These are phyloP conservation scores for Strix aluco DNA, from an alignment of 2,113 vertebrate genomes.

Conservation along the genomic window DNA sequence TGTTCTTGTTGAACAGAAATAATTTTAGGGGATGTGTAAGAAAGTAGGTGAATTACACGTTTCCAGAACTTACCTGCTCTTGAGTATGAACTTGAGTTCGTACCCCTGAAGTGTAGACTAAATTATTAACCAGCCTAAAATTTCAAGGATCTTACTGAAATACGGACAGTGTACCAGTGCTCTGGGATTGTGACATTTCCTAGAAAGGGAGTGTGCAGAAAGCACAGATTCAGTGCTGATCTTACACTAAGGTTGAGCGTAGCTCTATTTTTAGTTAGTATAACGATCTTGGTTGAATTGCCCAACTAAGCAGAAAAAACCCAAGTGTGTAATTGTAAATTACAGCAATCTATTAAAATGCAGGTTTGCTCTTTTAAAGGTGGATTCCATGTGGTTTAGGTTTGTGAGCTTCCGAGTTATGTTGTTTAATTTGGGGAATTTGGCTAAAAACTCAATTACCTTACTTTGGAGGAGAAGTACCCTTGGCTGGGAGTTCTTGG, in stretches of 20 bases:
- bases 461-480: background rate
- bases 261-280: background rate
- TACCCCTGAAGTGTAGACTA: background rate
- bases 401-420: background rate
- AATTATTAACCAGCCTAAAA: background rate
- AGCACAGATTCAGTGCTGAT: accelerated
- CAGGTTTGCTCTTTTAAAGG: background rate
- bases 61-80: background rate
- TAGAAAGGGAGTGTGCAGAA: background rate
- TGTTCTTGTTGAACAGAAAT: background rate
- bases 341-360: background rate
- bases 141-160: background rate
- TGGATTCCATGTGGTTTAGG: accelerated
- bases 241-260: accelerated
- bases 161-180: background rate
- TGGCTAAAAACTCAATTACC: background rate
- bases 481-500: background rate
- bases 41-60: background rate
- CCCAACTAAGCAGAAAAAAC: background rate
- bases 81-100: background rate
- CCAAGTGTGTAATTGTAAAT: background rate
- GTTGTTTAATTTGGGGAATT: background rate
- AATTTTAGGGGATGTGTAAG: background rate
- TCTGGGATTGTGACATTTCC: accelerated
- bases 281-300: accelerated